Evolutionary conservation across 2,797 vertebrate genomes (phyloP), one percentile per base, ranked within the genome.

Genomic region (Cichlasoma orientale): DNA sequence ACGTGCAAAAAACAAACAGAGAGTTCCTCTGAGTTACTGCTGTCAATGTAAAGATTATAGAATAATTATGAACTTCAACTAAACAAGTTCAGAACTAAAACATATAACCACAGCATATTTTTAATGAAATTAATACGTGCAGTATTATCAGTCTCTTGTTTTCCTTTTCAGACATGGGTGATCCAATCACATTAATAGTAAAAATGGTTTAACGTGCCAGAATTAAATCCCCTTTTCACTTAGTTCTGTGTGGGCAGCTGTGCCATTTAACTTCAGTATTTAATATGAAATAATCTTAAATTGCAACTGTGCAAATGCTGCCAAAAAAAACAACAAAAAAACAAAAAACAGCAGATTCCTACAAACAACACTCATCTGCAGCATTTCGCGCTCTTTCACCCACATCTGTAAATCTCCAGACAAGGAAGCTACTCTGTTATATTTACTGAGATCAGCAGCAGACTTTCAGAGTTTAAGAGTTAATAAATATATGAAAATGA

Each of bases 361-460:
- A 27, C 27, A 27, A 4, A 27, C 27, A 27, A 27, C 27, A 27
- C 27, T 27, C 36, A 38, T 25, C 36, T 63, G 58, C 58, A 2
- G 58, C 57, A n/a, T 0, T 11, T 21, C 31, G 14, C 11, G 6
- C 54, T 33, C 7, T 59, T 59, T 59, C n/a, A 61, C 12, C 33
- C n/a, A 61, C 59, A 63, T 44, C 36, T 63, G 4, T 41, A 44
- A 63, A 25, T 23, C 38, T 0, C 36, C 8, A 18, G 59, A 63
- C 21, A 44, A 13, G 59, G 5, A 0, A 63, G 36, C 36, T 12
- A 38, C 10, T 12, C 3, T 38, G 36, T 41, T 41, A 41, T 13
- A 41, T 13, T 41, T 41, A 44, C 36, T 1, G 1, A 0, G 21
- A 41, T 4, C 36, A 44, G 41, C 59, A 25, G 59, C 36, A 0